These are phyloP conservation scores for Lacerta bilineata DNA, from an alignment of 2,797 vertebrate genomes.

Conservation along the genomic window DNA sequence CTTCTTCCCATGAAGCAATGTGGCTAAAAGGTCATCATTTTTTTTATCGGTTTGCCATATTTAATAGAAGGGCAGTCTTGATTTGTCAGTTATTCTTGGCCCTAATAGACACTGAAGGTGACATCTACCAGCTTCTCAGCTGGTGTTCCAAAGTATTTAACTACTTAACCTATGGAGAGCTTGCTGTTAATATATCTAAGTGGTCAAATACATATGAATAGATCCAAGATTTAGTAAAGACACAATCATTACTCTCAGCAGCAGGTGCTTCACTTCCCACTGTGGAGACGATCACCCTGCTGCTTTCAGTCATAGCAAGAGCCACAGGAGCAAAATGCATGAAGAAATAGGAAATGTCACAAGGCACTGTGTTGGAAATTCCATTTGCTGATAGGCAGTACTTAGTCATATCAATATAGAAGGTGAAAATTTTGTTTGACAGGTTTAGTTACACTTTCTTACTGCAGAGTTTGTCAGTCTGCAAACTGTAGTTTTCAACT, in stretches of 20 bases:
- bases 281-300: conserved; percentile 63
- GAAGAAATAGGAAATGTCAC: conserved; percentile 78
- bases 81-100: conserved; percentile 68
- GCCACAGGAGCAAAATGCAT: conserved; percentile 66
- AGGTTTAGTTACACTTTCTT: conserved; percentile 63
- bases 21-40: conserved; percentile 11
- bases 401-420: conserved; percentile 49
- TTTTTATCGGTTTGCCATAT: conserved; percentile 38
- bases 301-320: conserved; percentile 71
- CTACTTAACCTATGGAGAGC: conserved; percentile 65
- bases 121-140: conserved; percentile 72
- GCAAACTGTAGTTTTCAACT: conserved; percentile 59
- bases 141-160: conserved; percentile 68
- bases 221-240: conserved; percentile 72
- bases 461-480: conserved; percentile 47
- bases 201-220: conserved; percentile 63
- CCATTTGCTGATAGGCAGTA: conserved; percentile 56
- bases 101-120: conserved; percentile 74
- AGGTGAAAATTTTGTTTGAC: conserved; percentile 70
- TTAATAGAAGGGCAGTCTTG: conserved; percentile 44
- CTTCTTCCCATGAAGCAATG: conserved; percentile 26
- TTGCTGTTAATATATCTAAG: conserved; percentile 71
- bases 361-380: conserved; percentile 63
- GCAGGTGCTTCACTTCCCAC: conserved; percentile 75
- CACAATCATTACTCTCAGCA: conserved; percentile 78